A percentile compares a stretch with the other conserved stretches of the same genome.
Evolutionary conservation across 2,888 invertebrate genomes (phyloP).

Genomic region (Pediacus dermestoides): DNA sequence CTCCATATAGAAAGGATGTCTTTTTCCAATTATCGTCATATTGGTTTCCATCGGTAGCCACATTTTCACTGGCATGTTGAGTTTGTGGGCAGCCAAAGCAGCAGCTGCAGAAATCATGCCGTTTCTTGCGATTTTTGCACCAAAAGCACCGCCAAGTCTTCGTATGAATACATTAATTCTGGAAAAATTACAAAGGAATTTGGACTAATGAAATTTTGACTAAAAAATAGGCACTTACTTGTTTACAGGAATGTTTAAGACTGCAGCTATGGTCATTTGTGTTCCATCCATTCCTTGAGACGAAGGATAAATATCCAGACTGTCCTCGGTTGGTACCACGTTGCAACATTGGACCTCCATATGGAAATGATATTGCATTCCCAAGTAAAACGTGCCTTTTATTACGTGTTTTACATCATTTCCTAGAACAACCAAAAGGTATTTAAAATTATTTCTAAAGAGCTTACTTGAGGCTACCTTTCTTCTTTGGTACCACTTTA

Average conservation of each 20-base stretch:
- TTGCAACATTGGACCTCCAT: constrained; percentile 71
- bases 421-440: constrained; percentile 28
- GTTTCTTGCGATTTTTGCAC: constrained; percentile 68
- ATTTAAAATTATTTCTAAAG: background rate
- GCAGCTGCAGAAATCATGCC: constrained; percentile 60
- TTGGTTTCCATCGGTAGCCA: constrained; percentile 68
- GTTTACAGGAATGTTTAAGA: constrained; percentile 56
- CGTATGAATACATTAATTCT: constrained; percentile 70
- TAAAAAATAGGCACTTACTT: constrained; percentile 56
- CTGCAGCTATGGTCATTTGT: constrained; percentile 55
- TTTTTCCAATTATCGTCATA: constrained; percentile 62
- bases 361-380: constrained; percentile 70
- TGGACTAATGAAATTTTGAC: constrained; percentile 49
- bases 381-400: constrained; percentile 56
- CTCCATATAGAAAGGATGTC: constrained; percentile 58
- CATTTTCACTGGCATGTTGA: constrained; percentile 66
- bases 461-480: too few relatives aligned
- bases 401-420: constrained; percentile 50
- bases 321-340: constrained; percentile 63
- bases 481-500: constrained; percentile 42
- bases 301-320: constrained; percentile 60
- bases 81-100: constrained; percentile 64
- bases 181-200: too few relatives aligned
- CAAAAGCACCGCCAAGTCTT: constrained; percentile 79
- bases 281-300: constrained; percentile 63